A percentile compares a stretch with the other conserved stretches of the same genome.
These are phyloP conservation scores for Nephrotoma appendiculata DNA, from an alignment of 2,888 invertebrate genomes.

Conservation along the genomic window DNA sequence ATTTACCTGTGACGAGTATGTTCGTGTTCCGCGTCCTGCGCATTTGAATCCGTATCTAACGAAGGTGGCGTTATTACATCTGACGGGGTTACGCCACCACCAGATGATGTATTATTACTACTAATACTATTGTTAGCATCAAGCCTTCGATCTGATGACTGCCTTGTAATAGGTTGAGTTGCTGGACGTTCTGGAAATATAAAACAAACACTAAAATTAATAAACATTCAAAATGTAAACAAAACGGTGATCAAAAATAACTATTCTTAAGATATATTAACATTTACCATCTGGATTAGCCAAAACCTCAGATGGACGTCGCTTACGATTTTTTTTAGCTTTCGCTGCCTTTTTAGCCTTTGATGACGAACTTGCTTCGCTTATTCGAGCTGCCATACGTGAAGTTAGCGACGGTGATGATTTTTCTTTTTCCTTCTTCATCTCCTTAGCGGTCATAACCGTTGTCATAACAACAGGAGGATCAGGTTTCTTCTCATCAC, in stretches of 20 bases:
- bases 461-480: background rate
- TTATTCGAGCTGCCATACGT: slow-evolving; percentile 27
- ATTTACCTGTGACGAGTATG: slow-evolving; percentile 18
- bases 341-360: slow-evolving; percentile 22
- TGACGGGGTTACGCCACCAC: slow-evolving; percentile 12
- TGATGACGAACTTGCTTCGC: slow-evolving; percentile 24
- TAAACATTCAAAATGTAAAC: background rate
- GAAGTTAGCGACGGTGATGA: slow-evolving; percentile 27
- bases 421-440: slow-evolving; percentile 10
- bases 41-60: slow-evolving; percentile 21
- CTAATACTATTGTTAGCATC: slow-evolving; percentile 23
- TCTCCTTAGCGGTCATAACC: background rate
- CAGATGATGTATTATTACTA: slow-evolving; percentile 19
- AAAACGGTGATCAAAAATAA: background rate
- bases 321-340: slow-evolving; percentile 21
- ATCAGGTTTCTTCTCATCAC: slow-evolving; percentile 10
- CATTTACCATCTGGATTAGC: slow-evolving; percentile 16
- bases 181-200: slow-evolving; percentile 25
- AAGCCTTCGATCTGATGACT: slow-evolving; percentile 31
- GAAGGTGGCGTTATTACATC: slow-evolving; percentile 20
- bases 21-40: slow-evolving; percentile 22
- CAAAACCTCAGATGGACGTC: slow-evolving; percentile 8
- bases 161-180: slow-evolving; percentile 28
- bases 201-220: slow-evolving; percentile 6
- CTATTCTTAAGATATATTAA: background rate